Evolutionary conservation across 2,113 vertebrate genomes (phyloP).

Genomic region (Clarias macrocephalus): DNA sequence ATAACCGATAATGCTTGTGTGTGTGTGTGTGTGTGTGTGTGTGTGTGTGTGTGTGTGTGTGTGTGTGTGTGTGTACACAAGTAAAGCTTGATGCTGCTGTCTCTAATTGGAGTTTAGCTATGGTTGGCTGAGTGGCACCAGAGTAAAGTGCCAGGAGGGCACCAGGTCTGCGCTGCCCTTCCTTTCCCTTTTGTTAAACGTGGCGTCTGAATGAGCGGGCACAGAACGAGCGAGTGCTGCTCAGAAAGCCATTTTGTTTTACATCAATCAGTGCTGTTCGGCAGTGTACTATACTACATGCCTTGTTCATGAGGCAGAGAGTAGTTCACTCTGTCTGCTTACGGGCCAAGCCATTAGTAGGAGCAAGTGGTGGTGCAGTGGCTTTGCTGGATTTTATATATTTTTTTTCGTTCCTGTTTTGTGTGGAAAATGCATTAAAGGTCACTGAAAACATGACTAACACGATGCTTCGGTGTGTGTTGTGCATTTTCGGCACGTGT

Average conservation of each 20-base stretch:
- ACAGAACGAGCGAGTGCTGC: neutral
- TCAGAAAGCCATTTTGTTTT: constrained; percentile 33
- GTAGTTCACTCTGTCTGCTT: constrained; percentile 55
- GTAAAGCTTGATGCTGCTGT: constrained; percentile 9
- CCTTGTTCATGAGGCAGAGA: constrained; percentile 46
- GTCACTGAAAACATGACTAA: constrained; percentile 47
- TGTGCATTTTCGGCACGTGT: constrained; percentile 5
- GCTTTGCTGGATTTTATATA: neutral
- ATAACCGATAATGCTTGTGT: neutral
- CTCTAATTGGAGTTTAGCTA: constrained; percentile 56
- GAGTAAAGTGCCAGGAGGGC: constrained; percentile 43
- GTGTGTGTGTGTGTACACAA: neutral
- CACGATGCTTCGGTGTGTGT: constrained; percentile 40
- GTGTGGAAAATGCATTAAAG: constrained; percentile 55
- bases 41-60: neutral
- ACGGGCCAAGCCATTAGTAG: constrained; percentile 49
- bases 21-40: constrained; percentile 12
- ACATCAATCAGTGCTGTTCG: constrained; percentile 40
- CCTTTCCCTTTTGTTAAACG: constrained; percentile 42
- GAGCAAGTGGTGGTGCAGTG: constrained; percentile 39
- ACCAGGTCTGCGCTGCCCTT: constrained; percentile 52
- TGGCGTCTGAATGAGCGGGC: constrained; percentile 25
- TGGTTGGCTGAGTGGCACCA: constrained; percentile 58
- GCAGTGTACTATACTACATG: constrained; percentile 28
- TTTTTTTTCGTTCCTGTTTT: constrained; percentile 7